Evolutionary conservation across 2,888 invertebrate species (phyloP), one percentile per base, ranked within the genome.

Genomic region (Lordiphosa fenestrarum): DNA sequence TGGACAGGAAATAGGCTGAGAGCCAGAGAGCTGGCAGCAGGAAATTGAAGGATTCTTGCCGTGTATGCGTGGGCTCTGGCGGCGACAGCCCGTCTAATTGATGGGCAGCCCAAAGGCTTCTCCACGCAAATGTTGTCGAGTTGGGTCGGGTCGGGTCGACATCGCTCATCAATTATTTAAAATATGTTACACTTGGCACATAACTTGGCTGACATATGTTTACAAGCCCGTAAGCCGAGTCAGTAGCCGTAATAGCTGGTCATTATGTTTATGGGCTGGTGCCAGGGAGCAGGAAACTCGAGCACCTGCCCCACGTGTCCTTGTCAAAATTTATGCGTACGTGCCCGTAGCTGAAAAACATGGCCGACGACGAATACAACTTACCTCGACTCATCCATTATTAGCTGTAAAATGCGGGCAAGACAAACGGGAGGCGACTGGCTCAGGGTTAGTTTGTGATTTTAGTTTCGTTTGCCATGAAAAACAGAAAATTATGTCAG

Each of bases 111-210:
- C 73, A 65, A 77, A 71, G 70, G 49, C 55, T 63, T 73, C 63
- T 62, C 57, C 71, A 76, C 76, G 81, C 77, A 75, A 75, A 81
- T 81, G 48, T 41, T 37, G 38, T 19, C 21, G n/a, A 38, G 19
- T 37, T 49, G 39, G 39, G 33, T 55, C 35, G 56, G 69, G 57
- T 64, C 15, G 44, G 33, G 25, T 44, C 33, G 30, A 3, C 30
- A 30, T 6, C 15, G 56, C 74, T 73, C 78, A 75, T 77, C 76
- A 82, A 77, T 77, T 77, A 76, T 76, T 82, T 71, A 71, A 75
- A 82, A 78, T 82, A 71, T 82, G 82, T 65, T 82, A 74, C 83
- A 74, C 78, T 69, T 82, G 80, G 62, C 78, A 71, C 75, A 74
- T 71, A 74, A 82, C 78, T 59, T 61, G 44, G 19, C 72, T 65